Percentiles rank a stretch among this genome's conserved stretches.
Evolutionary conservation across 2,888 invertebrate genomes (phyloP).

Genomic region (Eudemis profundana): DNA sequence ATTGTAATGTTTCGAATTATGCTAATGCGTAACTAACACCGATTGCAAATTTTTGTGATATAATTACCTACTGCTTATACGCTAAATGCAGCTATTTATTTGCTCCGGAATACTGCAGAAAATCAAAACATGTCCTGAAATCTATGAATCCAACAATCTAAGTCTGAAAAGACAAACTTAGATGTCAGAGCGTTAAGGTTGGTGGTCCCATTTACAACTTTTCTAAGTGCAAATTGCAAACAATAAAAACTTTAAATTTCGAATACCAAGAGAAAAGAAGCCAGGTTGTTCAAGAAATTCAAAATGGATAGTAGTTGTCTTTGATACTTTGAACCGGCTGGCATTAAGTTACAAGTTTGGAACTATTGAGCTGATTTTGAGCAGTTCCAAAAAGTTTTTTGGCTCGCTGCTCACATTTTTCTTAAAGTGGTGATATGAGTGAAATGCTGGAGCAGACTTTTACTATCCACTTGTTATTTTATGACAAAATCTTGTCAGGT

Average conservation of each 20-base stretch:
- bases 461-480: constrained; percentile 3
- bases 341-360: background rate
- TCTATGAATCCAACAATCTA: too few relatives aligned
- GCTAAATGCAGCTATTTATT: background rate
- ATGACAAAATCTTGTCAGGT: background rate
- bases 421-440: background rate
- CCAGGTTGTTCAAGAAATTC: background rate
- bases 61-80: too few relatives aligned
- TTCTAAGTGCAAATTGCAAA: background rate
- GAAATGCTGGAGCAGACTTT: background rate
- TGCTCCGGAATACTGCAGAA: background rate
- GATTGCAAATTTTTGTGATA: too few relatives aligned
- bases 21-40: too few relatives aligned
- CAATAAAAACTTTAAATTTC: background rate
- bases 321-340: constrained; percentile 5
- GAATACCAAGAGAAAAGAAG: background rate
- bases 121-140: too few relatives aligned
- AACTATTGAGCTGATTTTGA: constrained; percentile 21
- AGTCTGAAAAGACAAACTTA: too few relatives aligned
- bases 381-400: constrained; percentile 25
- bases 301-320: background rate
- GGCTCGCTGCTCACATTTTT: constrained; percentile 17
- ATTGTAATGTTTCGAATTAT: too few relatives aligned
- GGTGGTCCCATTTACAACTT: too few relatives aligned
- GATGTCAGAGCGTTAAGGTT: too few relatives aligned